phyloP scores from a whole-genome alignment of 2,113 vertebrate genomes.

The Myodes glareolus region DNA sequence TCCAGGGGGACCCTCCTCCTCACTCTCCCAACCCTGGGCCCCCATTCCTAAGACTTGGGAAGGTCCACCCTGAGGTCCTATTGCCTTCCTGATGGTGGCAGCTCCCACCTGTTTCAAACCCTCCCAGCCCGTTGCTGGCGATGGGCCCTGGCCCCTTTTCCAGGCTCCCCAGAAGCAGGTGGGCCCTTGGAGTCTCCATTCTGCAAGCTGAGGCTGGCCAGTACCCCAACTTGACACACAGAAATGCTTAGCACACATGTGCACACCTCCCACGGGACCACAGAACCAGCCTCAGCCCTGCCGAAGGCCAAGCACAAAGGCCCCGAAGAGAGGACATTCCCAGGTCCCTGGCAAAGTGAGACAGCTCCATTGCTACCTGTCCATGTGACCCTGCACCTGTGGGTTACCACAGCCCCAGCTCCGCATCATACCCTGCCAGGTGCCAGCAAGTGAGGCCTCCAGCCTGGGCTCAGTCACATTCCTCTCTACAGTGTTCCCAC shows the following conservation, averaged over 20 bases:
- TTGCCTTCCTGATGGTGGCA: neutral
- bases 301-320: slow-evolving; percentile 25
- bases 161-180: neutral
- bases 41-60: neutral
- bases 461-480: slow-evolving; percentile 22
- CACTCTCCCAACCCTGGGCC: neutral
- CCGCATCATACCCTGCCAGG: neutral
- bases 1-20: neutral
- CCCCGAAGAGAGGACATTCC: neutral
- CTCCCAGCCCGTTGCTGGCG: slow-evolving; percentile 68
- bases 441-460: neutral
- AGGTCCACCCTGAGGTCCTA: neutral
- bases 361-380: neutral
- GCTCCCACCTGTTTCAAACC: neutral
- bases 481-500: neutral
- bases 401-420: neutral
- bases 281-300: neutral
- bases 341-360: neutral
- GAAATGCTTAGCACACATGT: neutral
- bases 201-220: neutral
- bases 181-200: neutral
- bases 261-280: neutral
- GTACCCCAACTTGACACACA: neutral
- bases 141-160: neutral
- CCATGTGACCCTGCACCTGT: neutral